Conservation (phyloP, 2,888 invertebrate genomes). For the Byasa hedistus region DNA sequence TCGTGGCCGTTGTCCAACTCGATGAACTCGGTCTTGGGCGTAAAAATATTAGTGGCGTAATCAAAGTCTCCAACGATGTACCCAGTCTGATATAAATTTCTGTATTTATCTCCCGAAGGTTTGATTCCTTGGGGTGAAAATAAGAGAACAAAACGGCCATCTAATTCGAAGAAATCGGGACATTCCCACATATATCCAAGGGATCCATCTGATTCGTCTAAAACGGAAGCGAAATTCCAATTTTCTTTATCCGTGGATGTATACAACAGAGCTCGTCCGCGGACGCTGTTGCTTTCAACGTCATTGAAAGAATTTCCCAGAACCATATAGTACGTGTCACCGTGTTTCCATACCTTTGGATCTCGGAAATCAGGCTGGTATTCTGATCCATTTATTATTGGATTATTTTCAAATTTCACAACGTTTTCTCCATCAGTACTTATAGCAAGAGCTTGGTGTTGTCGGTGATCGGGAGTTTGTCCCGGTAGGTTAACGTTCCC, state of each 20-base stretch:
- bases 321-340: constrained; percentile 62
- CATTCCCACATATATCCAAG: constrained; percentile 76
- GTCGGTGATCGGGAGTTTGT: constrained; percentile 48
- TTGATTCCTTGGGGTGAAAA: constrained; percentile 68
- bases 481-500: constrained; percentile 55
- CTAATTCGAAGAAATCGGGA: constrained; percentile 71
- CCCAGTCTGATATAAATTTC: constrained; percentile 63
- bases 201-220: constrained; percentile 55
- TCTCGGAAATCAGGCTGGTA: constrained; percentile 68
- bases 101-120: constrained; percentile 56
- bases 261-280: constrained; percentile 60
- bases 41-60: constrained; percentile 51
- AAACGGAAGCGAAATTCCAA: constrained; percentile 53
- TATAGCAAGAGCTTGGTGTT: constrained; percentile 58
- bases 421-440: constrained; percentile 60
- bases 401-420: constrained; percentile 56
- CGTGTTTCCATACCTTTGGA: constrained; percentile 71
- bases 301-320: constrained; percentile 63
- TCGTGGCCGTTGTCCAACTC: constrained; percentile 68
- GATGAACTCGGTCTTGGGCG: constrained; percentile 45
- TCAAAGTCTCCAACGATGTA: constrained; percentile 69
- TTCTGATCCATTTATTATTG: constrained; percentile 52
- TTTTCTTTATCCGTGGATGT: constrained; percentile 53
- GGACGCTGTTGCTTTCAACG: constrained; percentile 35
- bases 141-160: constrained; percentile 57